Percentiles rank a stretch among this genome's conserved stretches.
These are phyloP conservation scores for Atta texana DNA, from an alignment of 1,140 invertebrate species.

Conservation along the genomic window DNA sequence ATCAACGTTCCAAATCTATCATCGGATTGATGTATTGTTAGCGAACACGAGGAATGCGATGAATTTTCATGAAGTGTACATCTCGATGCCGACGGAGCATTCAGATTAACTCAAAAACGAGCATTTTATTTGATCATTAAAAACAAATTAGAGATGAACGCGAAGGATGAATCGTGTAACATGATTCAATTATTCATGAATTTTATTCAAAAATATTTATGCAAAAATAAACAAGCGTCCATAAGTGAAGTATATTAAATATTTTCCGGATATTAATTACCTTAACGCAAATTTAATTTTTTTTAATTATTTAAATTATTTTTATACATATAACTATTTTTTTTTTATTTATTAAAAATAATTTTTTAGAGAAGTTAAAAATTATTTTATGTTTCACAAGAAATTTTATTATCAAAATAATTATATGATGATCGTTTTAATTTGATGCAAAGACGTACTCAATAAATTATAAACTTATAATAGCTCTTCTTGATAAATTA, in stretches of 20 bases:
- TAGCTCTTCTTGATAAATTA: neutral
- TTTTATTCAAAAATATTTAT: neutral
- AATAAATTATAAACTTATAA: neutral
- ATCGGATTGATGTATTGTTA: constrained; percentile 7
- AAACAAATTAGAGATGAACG: neutral
- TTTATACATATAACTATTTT: neutral
- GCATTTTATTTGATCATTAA: constrained; percentile 2
- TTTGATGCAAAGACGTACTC: neutral
- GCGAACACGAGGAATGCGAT: neutral
- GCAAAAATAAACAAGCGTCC: neutral
- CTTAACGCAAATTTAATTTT: neutral
- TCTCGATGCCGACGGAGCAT: constrained; percentile 24
- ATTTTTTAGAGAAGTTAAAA: neutral
- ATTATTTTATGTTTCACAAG: neutral
- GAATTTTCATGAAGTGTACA: constrained; percentile 38
- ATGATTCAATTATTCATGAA: constrained; percentile 18
- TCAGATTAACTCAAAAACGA: constrained; percentile 35
- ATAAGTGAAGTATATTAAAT: neutral
- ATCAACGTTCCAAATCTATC: neutral
- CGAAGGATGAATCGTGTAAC: neutral
- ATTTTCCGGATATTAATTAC: neutral
- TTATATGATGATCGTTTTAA: neutral
- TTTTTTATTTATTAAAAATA: neutral
- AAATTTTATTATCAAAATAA: neutral
- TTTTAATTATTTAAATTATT: neutral